Conservation (phyloP, 1,140 invertebrate species). For the Adelges cooleyi region DNA sequence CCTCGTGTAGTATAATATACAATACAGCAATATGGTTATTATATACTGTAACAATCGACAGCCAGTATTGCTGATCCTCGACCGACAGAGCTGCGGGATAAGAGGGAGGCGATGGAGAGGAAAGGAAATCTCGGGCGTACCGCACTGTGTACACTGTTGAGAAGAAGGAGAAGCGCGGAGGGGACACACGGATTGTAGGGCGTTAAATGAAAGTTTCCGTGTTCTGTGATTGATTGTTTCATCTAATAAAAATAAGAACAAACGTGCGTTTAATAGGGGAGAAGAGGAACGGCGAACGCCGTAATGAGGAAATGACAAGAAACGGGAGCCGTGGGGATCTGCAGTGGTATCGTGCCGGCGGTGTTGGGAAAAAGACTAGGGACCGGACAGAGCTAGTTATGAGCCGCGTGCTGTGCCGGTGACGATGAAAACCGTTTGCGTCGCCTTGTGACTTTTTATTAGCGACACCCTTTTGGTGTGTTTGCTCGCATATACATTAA, state of each 20-base stretch:
- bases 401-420: background rate
- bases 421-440: background rate
- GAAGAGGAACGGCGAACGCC: background rate
- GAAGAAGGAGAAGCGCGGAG: background rate
- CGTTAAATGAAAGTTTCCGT: constrained; percentile 27
- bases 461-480: background rate
- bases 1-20: too few relatives aligned
- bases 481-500: too few relatives aligned
- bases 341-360: background rate
- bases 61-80: too few relatives aligned
- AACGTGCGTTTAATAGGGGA: background rate
- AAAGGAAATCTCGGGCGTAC: too few relatives aligned
- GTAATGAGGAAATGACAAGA: constrained; percentile 28
- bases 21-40: too few relatives aligned
- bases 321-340: background rate
- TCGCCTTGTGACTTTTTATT: background rate
- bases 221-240: constrained; percentile 27
- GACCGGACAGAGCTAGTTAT: constrained; percentile 27
- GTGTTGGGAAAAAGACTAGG: constrained; percentile 19
- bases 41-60: too few relatives aligned
- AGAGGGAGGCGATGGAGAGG: too few relatives aligned
- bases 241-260: constrained; percentile 11
- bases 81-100: too few relatives aligned
- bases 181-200: background rate
- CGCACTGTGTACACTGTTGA: too few relatives aligned